Evolutionary conservation across 1,140 invertebrate genomes (phyloP), one percentile per base, ranked within the genome.

Genomic region (Arctopsyche grandis): DNA sequence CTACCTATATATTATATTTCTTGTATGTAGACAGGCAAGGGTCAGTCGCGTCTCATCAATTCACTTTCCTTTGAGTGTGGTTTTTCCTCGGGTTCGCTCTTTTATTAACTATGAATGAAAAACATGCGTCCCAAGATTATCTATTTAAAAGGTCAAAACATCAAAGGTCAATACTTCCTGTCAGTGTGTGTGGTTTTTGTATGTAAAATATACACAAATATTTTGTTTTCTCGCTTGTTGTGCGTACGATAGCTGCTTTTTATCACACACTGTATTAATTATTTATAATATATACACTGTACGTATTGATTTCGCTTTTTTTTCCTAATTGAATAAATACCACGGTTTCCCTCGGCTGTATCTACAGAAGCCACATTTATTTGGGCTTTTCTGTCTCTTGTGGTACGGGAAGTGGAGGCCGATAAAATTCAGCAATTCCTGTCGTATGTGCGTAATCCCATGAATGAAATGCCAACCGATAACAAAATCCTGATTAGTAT

Each of bases 111-210:
- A 75, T 75, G 71, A 75, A 75, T 48, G 46, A 56, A 38, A 75
- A 75, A 75, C 71, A 75, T 21, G 71, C 71, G 46, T 75, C 46
- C 24, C 56, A 29, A 52, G 56, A 75, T 75, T 75, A 75, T 75
- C 71, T 75, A 56, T 75, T 75, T 29, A 75, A 75, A 75, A 58
- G 71, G 46, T 58, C 46, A 58, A 56, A 56, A 12, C 21, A 56
- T 58, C 46, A 75, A 75, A 46, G 71, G 71, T 75, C 71, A 52
- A 52, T 75, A 75, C 71, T 75, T 75, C 71, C 71, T 46, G 71
- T 56, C 71, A 38, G 7, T 56, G 21, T 56, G 46, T 56, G 43
- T 75, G 9, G 24, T 9, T 38, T 3, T 22, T 38, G 46, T 73
- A 21, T n/a, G 10, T 9, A 10, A 21, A n/a, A 56, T 48, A 21